Percentiles rank a stretch among this genome's conserved stretches.
Conservation (phyloP, 1,140 invertebrate genomes). For the Tigriopus japonicus region DNA sequence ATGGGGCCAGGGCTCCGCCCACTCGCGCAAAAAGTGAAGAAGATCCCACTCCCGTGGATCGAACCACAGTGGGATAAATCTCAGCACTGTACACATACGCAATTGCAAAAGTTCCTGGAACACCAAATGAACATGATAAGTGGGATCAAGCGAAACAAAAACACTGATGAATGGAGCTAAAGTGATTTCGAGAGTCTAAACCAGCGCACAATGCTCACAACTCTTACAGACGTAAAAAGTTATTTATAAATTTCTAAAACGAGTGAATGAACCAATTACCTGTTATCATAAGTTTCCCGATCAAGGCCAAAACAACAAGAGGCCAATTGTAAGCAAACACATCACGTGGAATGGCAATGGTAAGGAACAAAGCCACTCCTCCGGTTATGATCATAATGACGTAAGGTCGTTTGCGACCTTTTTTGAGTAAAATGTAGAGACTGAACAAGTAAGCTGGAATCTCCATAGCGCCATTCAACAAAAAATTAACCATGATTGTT, state of each 20-base stretch:
- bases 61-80: conserved; percentile 5
- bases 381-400: conserved; percentile 47
- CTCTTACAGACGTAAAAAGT: too few species aligned
- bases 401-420: conserved; percentile 46
- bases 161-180: not conserved
- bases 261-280: not conserved
- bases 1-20: not conserved
- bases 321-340: conserved; percentile 4
- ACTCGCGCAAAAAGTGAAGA: not conserved
- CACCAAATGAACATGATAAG: not conserved
- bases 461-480: conserved; percentile 52
- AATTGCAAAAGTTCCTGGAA: conserved; percentile 1
- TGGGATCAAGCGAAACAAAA: not conserved
- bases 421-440: conserved; percentile 46
- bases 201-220: not conserved
- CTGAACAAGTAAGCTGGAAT: conserved; percentile 47
- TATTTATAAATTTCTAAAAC: too few species aligned
- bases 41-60: not conserved
- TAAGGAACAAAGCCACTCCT: conserved; percentile 37
- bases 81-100: conserved; percentile 1
- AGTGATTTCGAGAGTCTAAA: not conserved
- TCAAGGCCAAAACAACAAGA: not conserved
- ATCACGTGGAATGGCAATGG: conserved; percentile 15
- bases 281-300: conserved; percentile 1
- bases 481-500: conserved; percentile 51